Conservation (phyloP, 2,888 invertebrate genomes). For the Habroteleia sp. region DNA sequence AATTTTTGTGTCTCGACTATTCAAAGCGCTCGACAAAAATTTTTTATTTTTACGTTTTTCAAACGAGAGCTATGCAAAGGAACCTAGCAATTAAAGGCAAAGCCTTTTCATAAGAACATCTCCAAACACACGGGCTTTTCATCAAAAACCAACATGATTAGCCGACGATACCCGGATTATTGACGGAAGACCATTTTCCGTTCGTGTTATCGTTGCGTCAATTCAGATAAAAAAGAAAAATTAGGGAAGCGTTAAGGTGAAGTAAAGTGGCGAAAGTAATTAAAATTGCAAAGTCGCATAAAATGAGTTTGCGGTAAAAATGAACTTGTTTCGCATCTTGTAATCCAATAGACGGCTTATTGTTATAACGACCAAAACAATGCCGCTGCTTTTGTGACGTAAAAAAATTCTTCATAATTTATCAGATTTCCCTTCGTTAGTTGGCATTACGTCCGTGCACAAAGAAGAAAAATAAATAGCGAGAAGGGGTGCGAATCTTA, state of each 20-base stretch:
- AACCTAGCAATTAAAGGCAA: conserved; percentile 1
- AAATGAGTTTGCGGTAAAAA: conserved; percentile 3
- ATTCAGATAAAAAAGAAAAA: conserved; percentile 5
- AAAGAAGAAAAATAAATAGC: conserved; percentile 3
- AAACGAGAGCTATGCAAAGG: conserved; percentile 6
- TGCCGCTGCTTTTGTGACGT: neutral
- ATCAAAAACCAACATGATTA: conserved; percentile 27
- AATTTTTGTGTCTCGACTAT: conserved; percentile 31
- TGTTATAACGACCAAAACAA: conserved; percentile 3
- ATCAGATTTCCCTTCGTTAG: neutral
- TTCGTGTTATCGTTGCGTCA: neutral
- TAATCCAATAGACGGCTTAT: conserved; percentile 8
- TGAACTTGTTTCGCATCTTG: conserved; percentile 8
- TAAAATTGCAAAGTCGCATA: neutral
- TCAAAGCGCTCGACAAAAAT: conserved; percentile 1
- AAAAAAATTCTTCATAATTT: neutral
- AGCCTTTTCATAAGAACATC: conserved; percentile 1
- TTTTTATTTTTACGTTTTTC: conserved; percentile 1
- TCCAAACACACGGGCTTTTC: neutral
- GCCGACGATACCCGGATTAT: conserved; percentile 16
- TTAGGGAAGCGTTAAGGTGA: conserved; percentile 28
- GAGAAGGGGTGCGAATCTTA: neutral
- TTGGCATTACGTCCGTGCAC: neutral
- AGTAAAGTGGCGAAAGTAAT: conserved; percentile 9
- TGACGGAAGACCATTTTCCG: conserved; percentile 13